Percentiles rank a stretch among this genome's conserved stretches.
Evolutionary conservation across 2,113 vertebrate species (phyloP).

Genomic region (Parotia lawesii): DNA sequence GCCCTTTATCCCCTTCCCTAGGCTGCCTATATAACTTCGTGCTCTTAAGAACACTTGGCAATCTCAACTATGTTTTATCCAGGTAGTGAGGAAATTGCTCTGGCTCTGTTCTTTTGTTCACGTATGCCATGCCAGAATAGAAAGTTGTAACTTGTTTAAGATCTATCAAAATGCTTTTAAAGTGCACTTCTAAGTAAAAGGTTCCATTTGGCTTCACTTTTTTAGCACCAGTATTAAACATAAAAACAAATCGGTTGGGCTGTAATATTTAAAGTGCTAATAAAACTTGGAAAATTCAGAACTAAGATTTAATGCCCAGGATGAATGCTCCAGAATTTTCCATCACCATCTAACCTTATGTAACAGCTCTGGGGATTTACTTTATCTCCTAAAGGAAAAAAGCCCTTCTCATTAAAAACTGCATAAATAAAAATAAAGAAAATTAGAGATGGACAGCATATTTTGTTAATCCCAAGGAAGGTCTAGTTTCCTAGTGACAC

Average conservation of each 20-base stretch:
- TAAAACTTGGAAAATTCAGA: slow-evolving; percentile 12
- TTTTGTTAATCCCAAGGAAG: background rate
- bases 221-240: background rate
- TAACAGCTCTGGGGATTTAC: background rate
- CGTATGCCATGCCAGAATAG: background rate
- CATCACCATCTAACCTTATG: background rate
- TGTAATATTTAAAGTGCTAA: slow-evolving; percentile 8
- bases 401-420: background rate
- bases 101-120: background rate
- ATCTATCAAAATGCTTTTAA: slow-evolving; percentile 14
- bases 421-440: background rate
- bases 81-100: background rate
- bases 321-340: background rate
- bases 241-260: background rate
- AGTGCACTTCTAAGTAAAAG: background rate
- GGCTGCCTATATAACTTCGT: background rate
- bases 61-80: background rate
- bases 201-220: background rate
- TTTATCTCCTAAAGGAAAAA: background rate
- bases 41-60: background rate
- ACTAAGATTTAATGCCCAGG: background rate
- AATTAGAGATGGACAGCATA: background rate
- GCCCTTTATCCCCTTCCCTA: background rate
- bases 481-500: background rate
- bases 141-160: slow-evolving; percentile 5